phyloP scores from a whole-genome alignment of 2,113 vertebrate genomes.

The Chamaetylas fuelleborni region DNA sequence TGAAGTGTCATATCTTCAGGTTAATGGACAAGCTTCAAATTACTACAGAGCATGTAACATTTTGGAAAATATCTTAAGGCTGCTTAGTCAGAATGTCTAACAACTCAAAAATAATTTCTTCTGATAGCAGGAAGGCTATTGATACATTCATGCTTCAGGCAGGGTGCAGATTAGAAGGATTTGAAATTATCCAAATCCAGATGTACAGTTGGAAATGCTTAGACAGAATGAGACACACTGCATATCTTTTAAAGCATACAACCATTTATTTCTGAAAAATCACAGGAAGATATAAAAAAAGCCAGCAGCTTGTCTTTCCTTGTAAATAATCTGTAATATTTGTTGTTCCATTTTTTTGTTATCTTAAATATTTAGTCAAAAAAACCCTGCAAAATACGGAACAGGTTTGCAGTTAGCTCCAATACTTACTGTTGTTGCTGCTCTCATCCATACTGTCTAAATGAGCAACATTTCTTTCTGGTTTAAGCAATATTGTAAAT shows the following conservation, averaged over 20 bases:
- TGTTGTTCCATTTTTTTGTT: neutral
- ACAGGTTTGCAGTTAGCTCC: neutral
- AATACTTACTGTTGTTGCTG: neutral
- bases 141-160: neutral
- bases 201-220: neutral
- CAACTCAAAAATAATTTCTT: neutral
- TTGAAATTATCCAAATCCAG: neutral
- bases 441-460: neutral
- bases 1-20: neutral
- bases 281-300: neutral
- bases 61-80: neutral
- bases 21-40: neutral
- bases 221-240: neutral
- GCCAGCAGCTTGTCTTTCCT: neutral
- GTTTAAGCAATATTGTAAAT: slow-evolving; percentile 14
- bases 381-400: neutral
- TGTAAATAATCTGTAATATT: neutral
- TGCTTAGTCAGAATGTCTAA: neutral
- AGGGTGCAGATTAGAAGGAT: neutral
- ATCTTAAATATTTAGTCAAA: neutral
- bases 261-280: neutral
- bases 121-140: neutral
- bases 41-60: neutral
- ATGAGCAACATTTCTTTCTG: neutral
- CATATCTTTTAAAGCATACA: neutral